Base-by-base conservation (phyloP, 53 echinoderm and acorn worm species). In the Actinopyga echinites region DNA sequence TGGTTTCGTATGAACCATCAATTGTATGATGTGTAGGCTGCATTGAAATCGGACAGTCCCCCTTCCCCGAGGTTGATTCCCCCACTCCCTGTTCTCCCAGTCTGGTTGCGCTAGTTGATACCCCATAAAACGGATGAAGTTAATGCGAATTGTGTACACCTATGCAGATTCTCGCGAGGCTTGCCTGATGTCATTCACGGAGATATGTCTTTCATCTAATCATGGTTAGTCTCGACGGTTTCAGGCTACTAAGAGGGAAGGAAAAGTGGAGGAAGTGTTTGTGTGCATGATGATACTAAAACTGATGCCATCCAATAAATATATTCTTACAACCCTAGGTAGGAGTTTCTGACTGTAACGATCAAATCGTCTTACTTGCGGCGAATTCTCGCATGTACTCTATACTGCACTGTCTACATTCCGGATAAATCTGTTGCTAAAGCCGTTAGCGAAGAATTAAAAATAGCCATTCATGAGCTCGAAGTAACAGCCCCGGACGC, bases 331-430 rank as follows among this genome's bases (percentile, higher is more conserved):
- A 63, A 11, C 19, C 55, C 55, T 19, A 11, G 19, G 10, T 19
- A 12, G n/a, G n/a, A n/a, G n/a, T n/a, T n/a, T n/a, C n/a, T n/a
- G n/a, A n/a, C n/a, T n/a, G n/a, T n/a, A n/a, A n/a, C n/a, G 22
- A 63, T 63, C 8, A 13, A 24, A 17, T 24, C 64, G 23, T 63
- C 12, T 8, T 63, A 63, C 8, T 63, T 63, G 23, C 64, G 15
- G 23, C 17, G 64, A 13, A 24, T 17, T 13, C 23, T 63, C 23
- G 12, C 64, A 8, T 24, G 23, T 63, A 24, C 23, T 17, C 64
- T 63, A 24, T 63, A 8, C 24, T 63, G 64, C 64, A 63, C 64
- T 63, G 22, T 63, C 25, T 63, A 63, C 64, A 63, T 63, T 63
- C 64, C 64, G 12, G 64, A 63, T 24, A 63, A 63, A 63, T 63